Percentiles rank a stretch among this genome's conserved stretches.
These are phyloP conservation scores for Elysia crispata DNA, from an alignment of 2,888 invertebrate genomes.

Conservation along the genomic window DNA sequence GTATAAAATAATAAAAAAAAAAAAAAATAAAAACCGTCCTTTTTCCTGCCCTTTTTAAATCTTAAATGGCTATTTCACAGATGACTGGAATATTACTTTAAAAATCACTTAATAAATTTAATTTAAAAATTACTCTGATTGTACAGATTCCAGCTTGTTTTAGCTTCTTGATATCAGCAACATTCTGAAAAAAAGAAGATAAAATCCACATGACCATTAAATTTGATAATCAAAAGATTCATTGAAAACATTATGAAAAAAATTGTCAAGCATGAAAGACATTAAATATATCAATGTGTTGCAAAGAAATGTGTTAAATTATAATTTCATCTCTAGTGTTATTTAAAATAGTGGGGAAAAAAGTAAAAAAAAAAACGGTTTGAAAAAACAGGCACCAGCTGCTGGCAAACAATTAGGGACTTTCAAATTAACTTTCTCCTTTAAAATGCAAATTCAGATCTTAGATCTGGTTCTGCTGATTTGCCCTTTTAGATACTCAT, in stretches of 20 bases:
- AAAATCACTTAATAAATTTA: neutral
- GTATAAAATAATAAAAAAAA: no score
- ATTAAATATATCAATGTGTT: no score
- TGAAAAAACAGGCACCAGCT: neutral
- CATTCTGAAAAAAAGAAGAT: slow-evolving; percentile 78
- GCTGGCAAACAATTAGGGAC: neutral
- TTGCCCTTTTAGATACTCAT: no score
- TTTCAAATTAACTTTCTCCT: neutral
- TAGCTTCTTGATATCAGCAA: slow-evolving; percentile 87
- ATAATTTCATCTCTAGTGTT: no score
- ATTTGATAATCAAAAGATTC: neutral
- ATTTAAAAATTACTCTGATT: slow-evolving; percentile 80
- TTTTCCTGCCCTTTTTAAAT: no score
- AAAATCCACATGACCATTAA: slow-evolving; percentile 4
- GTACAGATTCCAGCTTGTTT: slow-evolving; percentile 88
- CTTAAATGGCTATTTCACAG: neutral
- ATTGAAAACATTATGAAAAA: no score
- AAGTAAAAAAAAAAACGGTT: neutral
- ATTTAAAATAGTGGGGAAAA: no score
- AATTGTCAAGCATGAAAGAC: no score
- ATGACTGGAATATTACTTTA: neutral
- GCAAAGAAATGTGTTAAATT: no score
- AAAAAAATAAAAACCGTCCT: no score
- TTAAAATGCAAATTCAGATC: neutral
- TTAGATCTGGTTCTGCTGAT: no score